Conservation (phyloP, 2,797 vertebrate genomes). For the Prionace glauca region DNA sequence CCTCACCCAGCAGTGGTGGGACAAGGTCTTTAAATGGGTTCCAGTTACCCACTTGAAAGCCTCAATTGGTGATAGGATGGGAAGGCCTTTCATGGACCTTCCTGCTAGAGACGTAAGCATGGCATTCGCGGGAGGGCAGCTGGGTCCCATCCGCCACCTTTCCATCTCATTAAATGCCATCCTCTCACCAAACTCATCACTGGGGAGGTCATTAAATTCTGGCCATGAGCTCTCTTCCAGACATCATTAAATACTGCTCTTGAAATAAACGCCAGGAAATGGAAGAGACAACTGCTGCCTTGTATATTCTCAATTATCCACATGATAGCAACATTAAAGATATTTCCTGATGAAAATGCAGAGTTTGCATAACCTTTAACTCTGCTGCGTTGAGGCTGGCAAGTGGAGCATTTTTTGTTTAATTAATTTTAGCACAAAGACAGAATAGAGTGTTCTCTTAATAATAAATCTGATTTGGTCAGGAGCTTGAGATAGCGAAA, state of each 20-base stretch:
- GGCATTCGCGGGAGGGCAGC: background rate
- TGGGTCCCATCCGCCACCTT: background rate
- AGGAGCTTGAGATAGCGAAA: background rate
- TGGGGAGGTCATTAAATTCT: background rate
- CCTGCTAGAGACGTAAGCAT: too few relatives aligned
- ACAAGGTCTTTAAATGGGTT: background rate
- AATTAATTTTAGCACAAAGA: slow-evolving; percentile 1
- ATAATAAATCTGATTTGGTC: background rate
- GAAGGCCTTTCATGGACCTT: too few relatives aligned
- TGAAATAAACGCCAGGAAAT: background rate
- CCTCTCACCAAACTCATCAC: background rate
- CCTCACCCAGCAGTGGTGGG: background rate
- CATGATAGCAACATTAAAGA: background rate
- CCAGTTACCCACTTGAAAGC: background rate
- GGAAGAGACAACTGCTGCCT: background rate
- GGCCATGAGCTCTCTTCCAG: background rate
- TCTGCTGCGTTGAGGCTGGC: background rate
- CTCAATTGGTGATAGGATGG: background rate
- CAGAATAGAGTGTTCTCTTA: background rate
- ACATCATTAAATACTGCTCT: background rate
- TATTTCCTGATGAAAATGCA: background rate
- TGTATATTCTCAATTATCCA: background rate
- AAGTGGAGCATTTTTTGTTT: background rate
- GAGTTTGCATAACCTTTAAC: background rate
- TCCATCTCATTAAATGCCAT: background rate